Percentiles rank a stretch among this genome's conserved stretches.
These are phyloP conservation scores for Ericerus pela DNA, from an alignment of 1,140 invertebrate species.

Conservation along the genomic window DNA sequence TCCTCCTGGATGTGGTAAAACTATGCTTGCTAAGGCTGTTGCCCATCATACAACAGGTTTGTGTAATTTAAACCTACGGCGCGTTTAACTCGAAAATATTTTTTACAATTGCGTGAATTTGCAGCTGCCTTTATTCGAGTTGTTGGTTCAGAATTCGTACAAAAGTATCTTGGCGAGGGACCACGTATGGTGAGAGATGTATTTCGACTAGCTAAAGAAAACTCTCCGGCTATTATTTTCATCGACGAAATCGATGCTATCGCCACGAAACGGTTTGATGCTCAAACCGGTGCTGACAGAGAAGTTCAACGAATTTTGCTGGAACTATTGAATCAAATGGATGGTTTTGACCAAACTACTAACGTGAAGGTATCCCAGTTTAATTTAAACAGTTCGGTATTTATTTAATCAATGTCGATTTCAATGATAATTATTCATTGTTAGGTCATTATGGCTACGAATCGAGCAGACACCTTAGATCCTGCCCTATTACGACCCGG, in stretches of 20 bases:
- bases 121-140: slow-evolving; percentile 92
- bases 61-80: background rate
- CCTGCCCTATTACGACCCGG: slow-evolving; percentile 93
- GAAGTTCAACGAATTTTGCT: slow-evolving; percentile 97
- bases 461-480: slow-evolving; percentile 94
- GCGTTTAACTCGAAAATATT: no score
- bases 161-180: slow-evolving; percentile 98
- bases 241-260: slow-evolving; percentile 99
- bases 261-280: slow-evolving; percentile 96
- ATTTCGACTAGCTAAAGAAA: slow-evolving; percentile 96
- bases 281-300: slow-evolving; percentile 95
- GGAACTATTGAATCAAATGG: slow-evolving; percentile 98
- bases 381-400: background rate
- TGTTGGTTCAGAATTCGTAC: slow-evolving; percentile 98
- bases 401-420: background rate
- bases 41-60: slow-evolving; percentile 89
- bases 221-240: slow-evolving; percentile 98
- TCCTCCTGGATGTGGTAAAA: slow-evolving; percentile 92
- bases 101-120: slow-evolving; percentile 27
- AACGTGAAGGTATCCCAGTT: slow-evolving; percentile 75
- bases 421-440: slow-evolving; percentile 19
- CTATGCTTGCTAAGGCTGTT: slow-evolving; percentile 98
- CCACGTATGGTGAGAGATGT: slow-evolving; percentile 99
- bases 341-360: slow-evolving; percentile 99
- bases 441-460: slow-evolving; percentile 99